Conservation (phyloP, 2,113 vertebrate species). For the Burhinus oedicnemus region DNA sequence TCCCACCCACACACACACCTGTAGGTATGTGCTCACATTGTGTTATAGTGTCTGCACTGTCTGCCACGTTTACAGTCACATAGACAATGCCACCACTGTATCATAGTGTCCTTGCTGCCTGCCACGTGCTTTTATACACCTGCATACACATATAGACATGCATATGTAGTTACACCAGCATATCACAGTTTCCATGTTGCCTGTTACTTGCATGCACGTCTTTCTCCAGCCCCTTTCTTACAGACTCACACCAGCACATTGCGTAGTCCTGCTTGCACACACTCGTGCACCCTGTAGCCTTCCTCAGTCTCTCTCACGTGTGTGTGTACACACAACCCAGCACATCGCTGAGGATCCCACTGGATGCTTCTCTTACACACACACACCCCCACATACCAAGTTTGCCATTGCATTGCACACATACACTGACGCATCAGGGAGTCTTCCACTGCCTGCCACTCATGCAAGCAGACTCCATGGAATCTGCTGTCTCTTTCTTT, state of each 20-base stretch:
- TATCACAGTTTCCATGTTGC: background rate
- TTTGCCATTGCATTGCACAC: fast-evolving
- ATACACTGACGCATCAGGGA: background rate
- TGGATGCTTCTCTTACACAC: background rate
- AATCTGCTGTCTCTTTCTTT: background rate
- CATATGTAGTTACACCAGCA: background rate
- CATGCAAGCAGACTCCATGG: fast-evolving
- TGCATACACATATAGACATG: fast-evolving
- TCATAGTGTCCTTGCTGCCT: background rate
- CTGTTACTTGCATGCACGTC: background rate
- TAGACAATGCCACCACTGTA: fast-evolving
- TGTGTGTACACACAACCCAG: background rate
- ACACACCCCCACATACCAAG: too few species aligned
- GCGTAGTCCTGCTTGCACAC: background rate
- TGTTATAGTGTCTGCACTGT: background rate
- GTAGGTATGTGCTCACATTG: background rate
- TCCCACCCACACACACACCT: background rate
- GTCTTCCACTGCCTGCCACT: background rate
- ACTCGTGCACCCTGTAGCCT: fast-evolving
- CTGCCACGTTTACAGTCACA: background rate
- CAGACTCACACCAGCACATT: background rate
- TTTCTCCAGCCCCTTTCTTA: background rate
- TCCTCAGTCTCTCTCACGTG: background rate
- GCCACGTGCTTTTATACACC: background rate
- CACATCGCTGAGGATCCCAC: background rate